Conservation (phyloP, 2,888 invertebrate genomes). For the Drosophila mimica region DNA sequence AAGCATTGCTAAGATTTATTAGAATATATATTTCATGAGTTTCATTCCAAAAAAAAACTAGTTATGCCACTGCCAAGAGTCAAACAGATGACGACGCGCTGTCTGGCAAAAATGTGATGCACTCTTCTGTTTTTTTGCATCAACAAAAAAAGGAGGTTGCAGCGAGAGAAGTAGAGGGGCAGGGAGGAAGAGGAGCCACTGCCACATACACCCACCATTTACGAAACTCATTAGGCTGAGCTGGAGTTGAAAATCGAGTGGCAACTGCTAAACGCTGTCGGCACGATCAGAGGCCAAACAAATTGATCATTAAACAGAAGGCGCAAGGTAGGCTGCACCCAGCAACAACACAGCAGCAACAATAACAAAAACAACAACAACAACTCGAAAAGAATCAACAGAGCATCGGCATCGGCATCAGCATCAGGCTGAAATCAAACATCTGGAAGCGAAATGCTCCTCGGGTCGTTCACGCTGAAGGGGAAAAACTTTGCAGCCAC, state of each 20-base stretch:
- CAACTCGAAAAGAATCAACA: slow-evolving; percentile 8
- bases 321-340: slow-evolving; percentile 69
- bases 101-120: slow-evolving; percentile 52
- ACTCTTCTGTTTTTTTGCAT: slow-evolving; percentile 32
- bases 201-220: slow-evolving; percentile 71
- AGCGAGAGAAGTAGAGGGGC: not conserved
- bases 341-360: slow-evolving; percentile 13
- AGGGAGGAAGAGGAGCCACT: slow-evolving; percentile 26
- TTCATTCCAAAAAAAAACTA: not conserved
- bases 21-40: not conserved
- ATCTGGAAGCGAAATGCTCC: slow-evolving; percentile 65
- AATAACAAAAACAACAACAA: slow-evolving; percentile 23
- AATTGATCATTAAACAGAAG: slow-evolving; percentile 82
- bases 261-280: slow-evolving; percentile 75
- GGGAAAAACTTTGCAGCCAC: slow-evolving; percentile 36
- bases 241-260: slow-evolving; percentile 47
- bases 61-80: slow-evolving; percentile 1
- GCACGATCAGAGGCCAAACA: slow-evolving; percentile 77
- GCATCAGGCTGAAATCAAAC: slow-evolving; percentile 73
- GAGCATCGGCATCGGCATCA: slow-evolving; percentile 10
- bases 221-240: slow-evolving; percentile 68
- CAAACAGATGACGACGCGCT: slow-evolving; percentile 32
- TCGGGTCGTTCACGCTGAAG: slow-evolving; percentile 11
- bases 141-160: slow-evolving; percentile 2
- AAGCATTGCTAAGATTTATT: not conserved